Evolutionary conservation across 2,888 invertebrate genomes (phyloP), one percentile per base, ranked within the genome.

Genomic region (Pherbina coryleti): DNA sequence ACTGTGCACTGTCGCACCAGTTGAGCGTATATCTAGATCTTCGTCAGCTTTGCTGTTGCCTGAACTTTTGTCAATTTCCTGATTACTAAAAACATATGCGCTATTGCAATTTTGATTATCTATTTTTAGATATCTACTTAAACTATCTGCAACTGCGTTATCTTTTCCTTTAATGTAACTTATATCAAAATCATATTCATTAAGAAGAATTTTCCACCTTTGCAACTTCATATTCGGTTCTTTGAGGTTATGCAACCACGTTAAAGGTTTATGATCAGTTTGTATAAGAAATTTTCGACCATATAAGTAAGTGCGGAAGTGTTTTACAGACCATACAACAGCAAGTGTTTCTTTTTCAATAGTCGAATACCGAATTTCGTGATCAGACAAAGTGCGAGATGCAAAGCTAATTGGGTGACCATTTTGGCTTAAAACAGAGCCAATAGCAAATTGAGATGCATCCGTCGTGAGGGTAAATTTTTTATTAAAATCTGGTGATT

Each of bases 351-450:
- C 4, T 14, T 64, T 28, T 28, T 31, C 28, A 17, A 64, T 31
- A 25, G 82, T 82, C 82, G 83, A n/a, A n/a, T n/a, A n/a, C n/a
- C n/a, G n/a, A 3, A 11, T 51, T 80, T 85, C 83, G 0, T 81
- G 69, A 28, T 74, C 37, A n/a, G 70, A 79, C 73, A 81, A 72
- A 2, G 82, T 84, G 78, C 86, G 71, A 22, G 85, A 85, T 0
- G 85, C 79, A 72, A 80, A 85, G 34, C 82, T 82, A 9, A 86
- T 78, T 0, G 84, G 84, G 31, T 80, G 34, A 17, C 53, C 53
- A n/a, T 14, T 53, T 53, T 53, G 3, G 53, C 17, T n/a, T 53
- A 17, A 53, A 53, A n/a, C n/a, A n/a, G n/a, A n/a, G n/a, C n/a
- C n/a, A n/a, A n/a, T n/a, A n/a, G n/a, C n/a, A n/a, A n/a, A 17